Percentiles rank a stretch among this genome's conserved stretches.
phyloP scores from a whole-genome alignment of 2,797 vertebrate species.

The Myotis pilosus region DNA sequence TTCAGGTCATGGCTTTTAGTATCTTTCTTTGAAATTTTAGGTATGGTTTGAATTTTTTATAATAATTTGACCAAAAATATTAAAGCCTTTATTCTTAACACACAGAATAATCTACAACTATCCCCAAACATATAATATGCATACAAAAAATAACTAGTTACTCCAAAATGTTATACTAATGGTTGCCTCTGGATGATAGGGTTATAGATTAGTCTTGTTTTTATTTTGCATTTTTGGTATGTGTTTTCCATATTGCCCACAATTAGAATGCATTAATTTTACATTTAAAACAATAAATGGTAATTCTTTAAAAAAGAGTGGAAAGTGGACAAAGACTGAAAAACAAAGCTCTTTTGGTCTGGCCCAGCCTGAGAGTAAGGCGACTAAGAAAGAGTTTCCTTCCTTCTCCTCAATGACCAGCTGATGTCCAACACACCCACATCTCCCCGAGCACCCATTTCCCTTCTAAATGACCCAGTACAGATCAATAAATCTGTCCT shows the following conservation, averaged over 20 bases:
- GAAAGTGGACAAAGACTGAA: neutral
- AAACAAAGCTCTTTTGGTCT: accelerated
- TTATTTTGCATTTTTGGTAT: neutral
- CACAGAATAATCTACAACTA: neutral
- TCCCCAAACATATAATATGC: accelerated
- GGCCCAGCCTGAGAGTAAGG: too few species aligned
- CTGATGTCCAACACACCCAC: neutral
- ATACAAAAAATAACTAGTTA: neutral
- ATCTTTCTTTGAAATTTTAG: neutral
- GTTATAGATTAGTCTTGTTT: neutral
- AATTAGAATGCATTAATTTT: neutral
- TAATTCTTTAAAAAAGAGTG: neutral
- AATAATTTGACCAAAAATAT: conserved; percentile 17
- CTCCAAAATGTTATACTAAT: neutral
- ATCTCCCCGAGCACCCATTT: conserved; percentile 50
- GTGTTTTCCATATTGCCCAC: neutral
- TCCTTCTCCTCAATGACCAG: neutral
- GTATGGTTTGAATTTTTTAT: neutral
- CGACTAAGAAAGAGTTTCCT: too few species aligned
- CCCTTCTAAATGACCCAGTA: conserved; percentile 66
- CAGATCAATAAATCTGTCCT: conserved; percentile 70
- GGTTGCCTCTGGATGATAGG: neutral
- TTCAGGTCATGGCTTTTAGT: neutral
- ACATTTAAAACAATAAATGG: neutral
- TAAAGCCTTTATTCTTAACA: neutral